A percentile compares a stretch with the other conserved stretches of the same genome.
phyloP scores from a whole-genome alignment of 2,113 vertebrate species.

The Ammodramus savannarum region DNA sequence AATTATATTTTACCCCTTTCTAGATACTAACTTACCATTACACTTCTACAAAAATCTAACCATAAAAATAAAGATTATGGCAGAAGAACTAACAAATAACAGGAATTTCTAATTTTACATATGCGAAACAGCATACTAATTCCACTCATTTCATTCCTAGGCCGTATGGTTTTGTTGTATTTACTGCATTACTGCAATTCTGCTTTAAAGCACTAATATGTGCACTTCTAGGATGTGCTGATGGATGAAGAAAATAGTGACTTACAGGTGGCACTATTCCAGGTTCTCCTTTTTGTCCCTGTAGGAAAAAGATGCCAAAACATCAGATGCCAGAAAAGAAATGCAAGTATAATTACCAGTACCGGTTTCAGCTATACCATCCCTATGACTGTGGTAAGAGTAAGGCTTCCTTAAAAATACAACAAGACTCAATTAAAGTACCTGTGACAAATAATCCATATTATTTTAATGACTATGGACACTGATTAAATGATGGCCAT shows the following conservation, averaged over 20 bases:
- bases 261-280: constrained; percentile 91
- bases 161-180: not conserved
- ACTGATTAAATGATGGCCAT: not conserved
- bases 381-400: not conserved
- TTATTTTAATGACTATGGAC: not conserved
- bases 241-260: not conserved
- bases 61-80: not conserved
- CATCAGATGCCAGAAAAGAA: not conserved
- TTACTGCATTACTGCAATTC: not conserved
- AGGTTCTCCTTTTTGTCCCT: constrained; percentile 98
- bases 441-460: not conserved
- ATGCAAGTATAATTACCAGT: not conserved
- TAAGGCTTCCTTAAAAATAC: not conserved
- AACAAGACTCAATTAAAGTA: not conserved
- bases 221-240: not conserved
- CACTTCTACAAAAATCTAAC: not conserved
- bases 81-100: not conserved
- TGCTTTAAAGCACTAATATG: not conserved
- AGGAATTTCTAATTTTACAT: not conserved
- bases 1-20: not conserved
- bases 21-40: not conserved
- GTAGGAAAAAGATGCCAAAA: not conserved
- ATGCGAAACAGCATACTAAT: not conserved
- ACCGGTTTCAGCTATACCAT: not conserved
- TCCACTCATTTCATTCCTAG: not conserved